Evolutionary conservation across 1,140 invertebrate species (phyloP), one percentile per base, ranked within the genome.

Genomic region (Drosophila bifasciata): DNA sequence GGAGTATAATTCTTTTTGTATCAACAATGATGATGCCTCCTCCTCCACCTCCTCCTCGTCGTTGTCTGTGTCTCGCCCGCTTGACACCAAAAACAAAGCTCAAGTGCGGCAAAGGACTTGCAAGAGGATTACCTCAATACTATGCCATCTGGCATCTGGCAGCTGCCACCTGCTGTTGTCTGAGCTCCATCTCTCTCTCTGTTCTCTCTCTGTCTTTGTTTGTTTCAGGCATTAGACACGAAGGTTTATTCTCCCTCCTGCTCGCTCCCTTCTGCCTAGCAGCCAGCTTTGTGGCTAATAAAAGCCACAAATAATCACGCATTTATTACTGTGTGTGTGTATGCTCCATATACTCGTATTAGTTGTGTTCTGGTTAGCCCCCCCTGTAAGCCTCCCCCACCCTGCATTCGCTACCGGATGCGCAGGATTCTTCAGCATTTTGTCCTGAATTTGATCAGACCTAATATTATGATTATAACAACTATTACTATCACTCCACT

Each of bases 221-320:
- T 39, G 39, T 62, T 50, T 58, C 55, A 62, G 66, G 69, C 79
- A 41, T 61, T 62, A 73, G 75, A 64, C 61, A 76, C 63, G 0
- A 11, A 11, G 32, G 32, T 3, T 11, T 36, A 11, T 11, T 59
- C 63, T 51, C 52, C 1, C 25, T 9, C 8, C 8, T 3, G 1
- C 25, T 6, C 0, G 50, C 72, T 40, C 17, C 15, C 6, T 2
- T 11, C 8, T 32, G n/a, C n/a, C n/a, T n/a, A n/a, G n/a, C n/a
- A n/a, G 32, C 11, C 32, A 36, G 32, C 32, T 19, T 48, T 48
- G 15, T 15, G 9, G 60, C 81, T 80, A 77, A 85, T 80, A 86
- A 86, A 86, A 77, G 69, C 81, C 80, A 86, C 81, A 79, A 83
- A 84, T 84, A 84, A 74, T 77, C 79, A 80, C 57, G 79, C 79